Base-by-base conservation (phyloP, 1,140 invertebrate species). In the Drosophila simulans region DNA sequence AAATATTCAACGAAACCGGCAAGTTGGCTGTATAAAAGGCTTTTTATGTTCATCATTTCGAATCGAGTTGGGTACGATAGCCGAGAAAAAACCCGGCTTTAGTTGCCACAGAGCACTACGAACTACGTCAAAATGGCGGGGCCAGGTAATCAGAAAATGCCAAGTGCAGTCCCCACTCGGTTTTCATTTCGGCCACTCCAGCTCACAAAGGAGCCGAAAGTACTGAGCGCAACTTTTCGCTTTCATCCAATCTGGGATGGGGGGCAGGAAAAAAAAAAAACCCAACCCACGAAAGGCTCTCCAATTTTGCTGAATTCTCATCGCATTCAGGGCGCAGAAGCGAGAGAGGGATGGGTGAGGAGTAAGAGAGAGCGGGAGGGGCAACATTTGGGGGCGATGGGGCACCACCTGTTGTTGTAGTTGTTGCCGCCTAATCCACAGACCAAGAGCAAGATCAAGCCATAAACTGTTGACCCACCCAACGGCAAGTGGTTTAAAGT, bases 141-240 rank as follows among this genome's bases (percentile, higher is more conserved):
- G 43, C 51, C 37, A 65, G 83, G 79, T 66, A 83, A 79, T 80
- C 80, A 80, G 80, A 77, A 79, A 72, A 56, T 88, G 84, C 64
- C 84, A 84, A 88, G 55, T 65, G 54, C 84, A 88, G 54, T 58
- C 46, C 57, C 34, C 52, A 55, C 68, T 53, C 59, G 35, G 42
- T 25, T 31, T 40, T 60, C 31, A 64, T 73, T 80, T 77, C 57
- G 75, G 60, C 83, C 74, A 86, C 83, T 86, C 70, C 45, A 88
- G 69, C 46, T 75, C 59, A 89, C 80, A 84, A 84, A 88, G 80
- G 60, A 81, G 58, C 75, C 74, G 66, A 86, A 89, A 76, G 69
- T 79, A 83, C 84, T 88, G 72, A 88, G 83, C 65, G 77, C 68
- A 52, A 39, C 34, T 42, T 60, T 66, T 49, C 42, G 35, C 49